Evolutionary conservation across 2,888 invertebrate species (phyloP).

Genomic region (Sesamia inferens): DNA sequence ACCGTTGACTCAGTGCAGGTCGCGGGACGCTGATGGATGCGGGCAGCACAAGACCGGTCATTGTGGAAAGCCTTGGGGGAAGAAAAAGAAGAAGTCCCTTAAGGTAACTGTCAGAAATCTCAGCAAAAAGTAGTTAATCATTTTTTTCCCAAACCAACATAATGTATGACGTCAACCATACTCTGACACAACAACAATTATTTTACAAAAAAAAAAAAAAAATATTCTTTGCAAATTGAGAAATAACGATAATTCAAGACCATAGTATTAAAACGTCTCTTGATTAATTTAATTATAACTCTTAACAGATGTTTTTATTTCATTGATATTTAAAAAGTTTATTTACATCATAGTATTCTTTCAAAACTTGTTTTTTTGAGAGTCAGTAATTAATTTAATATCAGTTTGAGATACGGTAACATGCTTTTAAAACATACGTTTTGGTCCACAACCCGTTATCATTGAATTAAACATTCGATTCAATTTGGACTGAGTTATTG

Average conservation of each 20-base stretch:
- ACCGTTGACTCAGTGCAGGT: too few relatives aligned
- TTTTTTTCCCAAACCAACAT: background rate
- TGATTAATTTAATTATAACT: constrained; percentile 66
- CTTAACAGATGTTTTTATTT: constrained; percentile 49
- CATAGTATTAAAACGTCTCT: constrained; percentile 49
- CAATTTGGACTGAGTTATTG: constrained; percentile 50
- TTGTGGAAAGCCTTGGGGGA: too few relatives aligned
- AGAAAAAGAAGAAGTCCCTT: background rate
- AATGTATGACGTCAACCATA: background rate
- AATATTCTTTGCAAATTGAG: constrained; percentile 61
- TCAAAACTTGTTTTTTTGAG: constrained; percentile 55
- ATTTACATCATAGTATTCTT: constrained; percentile 52
- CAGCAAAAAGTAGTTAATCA: background rate
- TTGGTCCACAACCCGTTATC: constrained; percentile 43
- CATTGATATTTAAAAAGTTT: constrained; percentile 47
- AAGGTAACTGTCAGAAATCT: background rate
- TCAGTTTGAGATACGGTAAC: constrained; percentile 36
- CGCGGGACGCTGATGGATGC: too few relatives aligned
- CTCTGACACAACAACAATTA: constrained; percentile 23
- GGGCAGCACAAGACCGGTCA: too few relatives aligned
- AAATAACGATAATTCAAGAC: constrained; percentile 54
- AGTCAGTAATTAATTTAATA: constrained; percentile 58
- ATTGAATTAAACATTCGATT: constrained; percentile 45
- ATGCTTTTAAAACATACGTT: constrained; percentile 41
- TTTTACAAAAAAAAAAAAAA: background rate